Percentiles rank a stretch among this genome's conserved stretches.
Evolutionary conservation across 2,797 vertebrate genomes (phyloP).

Genomic region (Aeoliscus strigatus): DNA sequence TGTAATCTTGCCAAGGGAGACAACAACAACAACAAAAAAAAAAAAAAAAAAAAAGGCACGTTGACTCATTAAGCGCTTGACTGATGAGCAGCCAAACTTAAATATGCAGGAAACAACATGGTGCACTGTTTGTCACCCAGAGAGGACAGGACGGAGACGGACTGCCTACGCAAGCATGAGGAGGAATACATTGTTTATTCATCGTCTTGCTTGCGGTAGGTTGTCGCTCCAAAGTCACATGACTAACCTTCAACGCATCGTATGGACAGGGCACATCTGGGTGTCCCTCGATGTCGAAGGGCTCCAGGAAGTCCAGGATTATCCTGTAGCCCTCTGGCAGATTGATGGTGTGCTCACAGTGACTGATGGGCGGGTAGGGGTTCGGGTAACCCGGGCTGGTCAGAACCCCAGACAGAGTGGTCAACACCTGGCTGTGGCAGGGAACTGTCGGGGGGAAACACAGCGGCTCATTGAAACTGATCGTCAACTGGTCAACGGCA

Average conservation of each 20-base stretch:
- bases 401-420: constrained; percentile 68
- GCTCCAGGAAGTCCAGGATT: constrained; percentile 74
- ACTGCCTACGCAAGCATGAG: constrained; percentile 61
- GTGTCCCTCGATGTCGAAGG: constrained; percentile 80
- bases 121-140: constrained; percentile 44
- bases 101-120: constrained; percentile 45
- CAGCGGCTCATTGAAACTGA: no score
- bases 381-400: constrained; percentile 74
- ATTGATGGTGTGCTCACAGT: constrained; percentile 73
- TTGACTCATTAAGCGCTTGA: constrained; percentile 22
- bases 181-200: constrained; percentile 73
- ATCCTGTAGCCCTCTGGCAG: constrained; percentile 77
- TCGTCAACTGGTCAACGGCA: no score
- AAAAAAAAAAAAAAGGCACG: no score
- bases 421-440: constrained; percentile 70
- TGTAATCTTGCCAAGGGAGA: constrained; percentile 66
- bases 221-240: constrained; percentile 3
- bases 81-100: constrained; percentile 22
- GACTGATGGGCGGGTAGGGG: constrained; percentile 76
- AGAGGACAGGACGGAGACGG: constrained; percentile 35
- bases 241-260: constrained; percentile 78
- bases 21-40: no score
- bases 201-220: constrained; percentile 35
- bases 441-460: constrained; percentile 59
- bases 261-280: constrained; percentile 75